A percentile compares a stretch with the other conserved stretches of the same genome.
Evolutionary conservation across 2,113 vertebrate genomes (phyloP).

Genomic region (Artemisiospiza belli): DNA sequence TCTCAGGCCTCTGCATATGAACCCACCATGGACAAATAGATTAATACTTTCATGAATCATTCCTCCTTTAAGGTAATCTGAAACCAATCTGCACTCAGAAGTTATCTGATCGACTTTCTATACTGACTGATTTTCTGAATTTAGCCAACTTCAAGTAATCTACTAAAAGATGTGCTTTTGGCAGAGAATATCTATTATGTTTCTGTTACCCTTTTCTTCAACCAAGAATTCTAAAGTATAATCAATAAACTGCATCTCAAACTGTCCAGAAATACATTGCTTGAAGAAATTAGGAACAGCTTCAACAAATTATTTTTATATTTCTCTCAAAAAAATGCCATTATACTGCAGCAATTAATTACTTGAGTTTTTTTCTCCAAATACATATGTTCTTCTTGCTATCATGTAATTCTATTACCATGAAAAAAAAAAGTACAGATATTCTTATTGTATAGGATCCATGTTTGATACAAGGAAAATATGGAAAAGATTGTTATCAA

Average conservation of each 20-base stretch:
- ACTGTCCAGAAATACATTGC: background rate
- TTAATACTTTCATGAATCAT: background rate
- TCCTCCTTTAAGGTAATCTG: background rate
- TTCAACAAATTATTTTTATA: background rate
- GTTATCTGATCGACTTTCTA: background rate
- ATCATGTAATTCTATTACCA: background rate
- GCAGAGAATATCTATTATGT: background rate
- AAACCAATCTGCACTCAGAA: background rate
- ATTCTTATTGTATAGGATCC: background rate
- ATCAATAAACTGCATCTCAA: background rate
- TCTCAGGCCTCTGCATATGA: background rate
- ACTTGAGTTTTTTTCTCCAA: background rate
- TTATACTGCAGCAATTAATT: background rate
- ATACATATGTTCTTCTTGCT: rapidly evolving
- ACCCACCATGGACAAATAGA: background rate
- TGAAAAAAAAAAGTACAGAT: background rate
- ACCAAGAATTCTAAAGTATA: background rate
- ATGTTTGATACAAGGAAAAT: background rate
- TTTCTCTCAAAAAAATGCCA: background rate
- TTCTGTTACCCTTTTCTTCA: background rate
- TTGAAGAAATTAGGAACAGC: background rate
- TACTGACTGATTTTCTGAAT: background rate
- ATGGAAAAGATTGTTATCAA: background rate
- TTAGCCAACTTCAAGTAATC: background rate
- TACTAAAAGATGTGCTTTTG: background rate